A percentile compares a stretch with the other conserved stretches of the same genome.
Conservation (phyloP, 2,113 vertebrate genomes). For the Psettodes erumei region DNA sequence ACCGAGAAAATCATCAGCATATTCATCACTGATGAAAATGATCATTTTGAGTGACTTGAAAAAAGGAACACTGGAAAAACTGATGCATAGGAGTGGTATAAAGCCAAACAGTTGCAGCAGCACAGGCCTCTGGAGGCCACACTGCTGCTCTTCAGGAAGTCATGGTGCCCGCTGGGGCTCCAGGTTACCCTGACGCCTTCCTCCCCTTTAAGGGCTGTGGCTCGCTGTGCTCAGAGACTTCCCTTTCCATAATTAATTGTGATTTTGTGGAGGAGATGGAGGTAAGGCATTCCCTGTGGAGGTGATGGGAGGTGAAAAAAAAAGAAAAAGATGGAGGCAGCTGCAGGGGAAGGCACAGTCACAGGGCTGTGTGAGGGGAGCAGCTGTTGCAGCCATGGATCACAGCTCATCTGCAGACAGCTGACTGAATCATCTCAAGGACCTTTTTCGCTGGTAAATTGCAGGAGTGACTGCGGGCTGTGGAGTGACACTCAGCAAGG, state of each 20-base stretch:
- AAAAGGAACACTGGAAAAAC: constrained; percentile 2
- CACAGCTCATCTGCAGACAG: constrained; percentile 69
- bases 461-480: constrained; percentile 28
- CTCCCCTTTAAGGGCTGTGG: constrained; percentile 34
- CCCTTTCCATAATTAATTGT: constrained; percentile 63
- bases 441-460: constrained; percentile 27
- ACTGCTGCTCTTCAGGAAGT: constrained; percentile 42
- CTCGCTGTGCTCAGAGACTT: constrained; percentile 46
- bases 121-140: constrained; percentile 35
- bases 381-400: constrained; percentile 75
- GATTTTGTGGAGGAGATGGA: constrained; percentile 57
- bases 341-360: constrained; percentile 54
- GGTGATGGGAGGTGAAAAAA: not conserved
- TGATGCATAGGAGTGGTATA: not conserved
- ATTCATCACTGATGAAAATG: no score
- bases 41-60: no score
- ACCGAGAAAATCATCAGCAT: not conserved
- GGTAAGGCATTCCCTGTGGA: constrained; percentile 58
- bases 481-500: not conserved
- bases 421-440: constrained; percentile 61
- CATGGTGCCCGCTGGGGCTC: constrained; percentile 36
- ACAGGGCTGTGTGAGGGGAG: constrained; percentile 51
- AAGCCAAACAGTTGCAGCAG: constrained; percentile 25
- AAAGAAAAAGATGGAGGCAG: constrained; percentile 40
- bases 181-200: constrained; percentile 31